These are phyloP conservation scores for Rotaria magnacalcarata DNA, from an alignment of 2,888 invertebrate genomes.

Conservation along the genomic window DNA sequence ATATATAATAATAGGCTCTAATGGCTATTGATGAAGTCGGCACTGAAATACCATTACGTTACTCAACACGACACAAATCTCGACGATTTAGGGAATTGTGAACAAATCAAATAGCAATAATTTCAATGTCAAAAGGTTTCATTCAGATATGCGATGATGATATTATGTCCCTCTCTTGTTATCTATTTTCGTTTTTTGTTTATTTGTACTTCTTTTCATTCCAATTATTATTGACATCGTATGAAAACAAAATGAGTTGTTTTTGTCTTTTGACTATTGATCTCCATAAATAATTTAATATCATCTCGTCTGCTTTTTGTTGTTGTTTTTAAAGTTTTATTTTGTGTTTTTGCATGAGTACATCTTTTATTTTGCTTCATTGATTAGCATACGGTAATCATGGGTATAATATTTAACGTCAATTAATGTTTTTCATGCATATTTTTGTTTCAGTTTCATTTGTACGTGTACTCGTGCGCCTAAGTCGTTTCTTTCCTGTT, in stretches of 20 bases:
- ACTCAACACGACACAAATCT: slow-evolving; percentile 55
- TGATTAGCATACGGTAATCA: neutral
- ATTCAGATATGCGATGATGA: neutral
- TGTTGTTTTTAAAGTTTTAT: neutral
- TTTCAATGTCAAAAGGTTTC: slow-evolving; percentile 3
- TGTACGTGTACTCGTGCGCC: neutral
- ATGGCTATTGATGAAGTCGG: slow-evolving; percentile 64
- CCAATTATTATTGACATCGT: neutral
- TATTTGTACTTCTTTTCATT: neutral
- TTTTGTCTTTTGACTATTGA: neutral
- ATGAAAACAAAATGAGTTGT: neutral
- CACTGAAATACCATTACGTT: slow-evolving; percentile 71
- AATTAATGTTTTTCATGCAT: neutral
- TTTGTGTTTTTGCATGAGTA: neutral
- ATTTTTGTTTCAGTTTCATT: neutral
- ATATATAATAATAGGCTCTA: slow-evolving; percentile 46
- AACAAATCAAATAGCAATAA: neutral
- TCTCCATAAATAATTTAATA: neutral
- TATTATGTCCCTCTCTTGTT: neutral
- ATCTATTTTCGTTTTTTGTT: neutral
- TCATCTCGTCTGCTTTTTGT: neutral
- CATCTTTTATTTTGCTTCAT: neutral
- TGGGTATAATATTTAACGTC: neutral
- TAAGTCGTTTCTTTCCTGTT: neutral
- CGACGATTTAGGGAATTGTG: slow-evolving; percentile 3